phyloP scores from a whole-genome alignment of 2,888 invertebrate species.

The Marasmarcha lunaedactyla region DNA sequence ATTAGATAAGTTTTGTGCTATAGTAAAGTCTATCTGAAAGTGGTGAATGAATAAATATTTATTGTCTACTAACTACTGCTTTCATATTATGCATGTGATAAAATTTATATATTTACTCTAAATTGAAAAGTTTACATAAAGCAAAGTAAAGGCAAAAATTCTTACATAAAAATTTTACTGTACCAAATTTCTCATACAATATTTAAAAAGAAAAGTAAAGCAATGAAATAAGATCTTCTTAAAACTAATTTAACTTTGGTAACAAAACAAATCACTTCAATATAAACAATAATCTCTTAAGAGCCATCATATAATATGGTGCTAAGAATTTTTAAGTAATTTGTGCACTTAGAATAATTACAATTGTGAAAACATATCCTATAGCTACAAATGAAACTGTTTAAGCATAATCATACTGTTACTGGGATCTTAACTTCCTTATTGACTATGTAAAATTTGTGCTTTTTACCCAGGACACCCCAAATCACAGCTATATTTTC shows the following conservation, averaged over 20 bases:
- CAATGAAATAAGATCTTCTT: no score
- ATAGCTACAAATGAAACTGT: constrained; percentile 19
- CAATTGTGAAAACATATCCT: constrained; percentile 19
- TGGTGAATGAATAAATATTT: no score
- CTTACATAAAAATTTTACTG: no score
- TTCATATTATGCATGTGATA: no score
- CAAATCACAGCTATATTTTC: constrained; percentile 96
- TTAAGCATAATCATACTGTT: constrained; percentile 62
- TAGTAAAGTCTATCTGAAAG: no score
- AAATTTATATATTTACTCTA: no score
- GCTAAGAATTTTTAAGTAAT: constrained; percentile 35
- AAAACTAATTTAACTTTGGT: constrained; percentile 18
- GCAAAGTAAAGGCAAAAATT: no score
- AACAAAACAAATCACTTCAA: constrained; percentile 10
- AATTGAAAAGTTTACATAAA: no score
- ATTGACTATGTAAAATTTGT: constrained; percentile 97
- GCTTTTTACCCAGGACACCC: constrained; percentile 94
- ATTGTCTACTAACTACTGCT: no score
- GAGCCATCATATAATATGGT: constrained; percentile 21
- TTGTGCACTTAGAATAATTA: constrained; percentile 44
- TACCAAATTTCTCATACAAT: no score
- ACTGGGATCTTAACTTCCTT: constrained; percentile 84
- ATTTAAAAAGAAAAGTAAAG: no score
- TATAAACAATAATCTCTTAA: constrained; percentile 2
- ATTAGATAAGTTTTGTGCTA: no score